Percentiles rank a stretch among this genome's conserved stretches.
Conservation (phyloP, 1,140 invertebrate genomes). For the Eubasilissa regina region DNA sequence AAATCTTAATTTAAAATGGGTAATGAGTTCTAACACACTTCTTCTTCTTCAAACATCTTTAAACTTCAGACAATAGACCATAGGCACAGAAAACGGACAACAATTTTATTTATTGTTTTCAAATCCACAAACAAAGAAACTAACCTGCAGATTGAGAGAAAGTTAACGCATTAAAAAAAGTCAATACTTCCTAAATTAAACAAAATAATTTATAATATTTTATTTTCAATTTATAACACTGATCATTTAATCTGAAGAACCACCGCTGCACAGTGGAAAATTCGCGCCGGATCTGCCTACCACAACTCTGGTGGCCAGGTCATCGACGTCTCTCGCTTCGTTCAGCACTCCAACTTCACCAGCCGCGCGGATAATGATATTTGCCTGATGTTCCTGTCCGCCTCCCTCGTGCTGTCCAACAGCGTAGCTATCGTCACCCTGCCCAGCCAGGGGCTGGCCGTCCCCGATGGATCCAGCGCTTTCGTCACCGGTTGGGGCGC, state of each 20-base stretch:
- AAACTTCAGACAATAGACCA: no score
- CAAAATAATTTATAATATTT: no score
- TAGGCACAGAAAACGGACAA: no score
- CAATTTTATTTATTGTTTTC: no score
- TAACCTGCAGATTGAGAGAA: no score
- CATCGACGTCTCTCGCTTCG: slow-evolving; percentile 32
- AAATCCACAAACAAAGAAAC: no score
- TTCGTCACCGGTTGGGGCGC: slow-evolving; percentile 68
- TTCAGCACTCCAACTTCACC: slow-evolving; percentile 47
- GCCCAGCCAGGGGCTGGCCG: slow-evolving; percentile 55
- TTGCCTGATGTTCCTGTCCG: slow-evolving; percentile 34
- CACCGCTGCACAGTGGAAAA: slow-evolving; percentile 40
- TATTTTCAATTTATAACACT: no score
- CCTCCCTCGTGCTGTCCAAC: slow-evolving; percentile 14
- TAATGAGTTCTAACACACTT: no score
- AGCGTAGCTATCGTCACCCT: slow-evolving; percentile 39
- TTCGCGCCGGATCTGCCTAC: slow-evolving; percentile 49
- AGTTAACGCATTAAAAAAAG: no score
- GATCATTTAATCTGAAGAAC: neutral
- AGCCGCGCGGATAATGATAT: slow-evolving; percentile 48
- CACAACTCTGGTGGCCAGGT: slow-evolving; percentile 50
- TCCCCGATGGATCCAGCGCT: slow-evolving; percentile 58
- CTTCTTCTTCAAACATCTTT: no score
- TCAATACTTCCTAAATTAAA: no score
- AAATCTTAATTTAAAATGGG: no score